phyloP scores from a whole-genome alignment of 2,113 vertebrate species.

The Heptranchias perlo region DNA sequence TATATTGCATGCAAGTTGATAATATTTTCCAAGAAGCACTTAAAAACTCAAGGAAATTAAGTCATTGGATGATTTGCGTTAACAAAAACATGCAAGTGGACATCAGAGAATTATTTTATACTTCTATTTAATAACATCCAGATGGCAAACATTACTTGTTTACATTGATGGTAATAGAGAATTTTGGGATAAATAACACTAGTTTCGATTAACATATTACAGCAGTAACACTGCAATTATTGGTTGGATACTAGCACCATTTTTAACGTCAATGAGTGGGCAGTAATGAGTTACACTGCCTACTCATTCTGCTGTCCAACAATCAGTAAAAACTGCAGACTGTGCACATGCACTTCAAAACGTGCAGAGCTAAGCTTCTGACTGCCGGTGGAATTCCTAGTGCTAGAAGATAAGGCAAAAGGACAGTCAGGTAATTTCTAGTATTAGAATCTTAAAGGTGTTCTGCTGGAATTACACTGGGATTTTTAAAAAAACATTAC shows the following conservation, averaged over 20 bases:
- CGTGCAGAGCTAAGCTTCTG: neutral
- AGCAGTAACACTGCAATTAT: neutral
- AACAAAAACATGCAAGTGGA: neutral
- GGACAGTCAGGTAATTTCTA: neutral
- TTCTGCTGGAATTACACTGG: neutral
- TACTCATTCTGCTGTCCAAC: neutral
- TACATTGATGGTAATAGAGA: neutral
- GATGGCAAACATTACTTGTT: neutral
- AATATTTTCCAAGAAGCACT: neutral
- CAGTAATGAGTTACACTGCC: neutral
- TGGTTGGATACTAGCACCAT: neutral
- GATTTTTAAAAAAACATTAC: neutral
- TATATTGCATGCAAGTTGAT: neutral
- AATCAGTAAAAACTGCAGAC: neutral
- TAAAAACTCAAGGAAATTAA: neutral
- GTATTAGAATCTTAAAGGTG: neutral
- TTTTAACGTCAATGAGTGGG: neutral
- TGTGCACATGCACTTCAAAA: neutral
- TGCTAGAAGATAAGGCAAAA: neutral
- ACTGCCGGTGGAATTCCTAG: neutral
- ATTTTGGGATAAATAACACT: neutral
- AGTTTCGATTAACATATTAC: neutral
- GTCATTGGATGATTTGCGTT: neutral
- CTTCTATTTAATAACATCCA: conserved; percentile 11
- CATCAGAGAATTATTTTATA: neutral